These are phyloP conservation scores for Nannobrachium achirus DNA, from an alignment of 2,113 vertebrate species.

Conservation along the genomic window DNA sequence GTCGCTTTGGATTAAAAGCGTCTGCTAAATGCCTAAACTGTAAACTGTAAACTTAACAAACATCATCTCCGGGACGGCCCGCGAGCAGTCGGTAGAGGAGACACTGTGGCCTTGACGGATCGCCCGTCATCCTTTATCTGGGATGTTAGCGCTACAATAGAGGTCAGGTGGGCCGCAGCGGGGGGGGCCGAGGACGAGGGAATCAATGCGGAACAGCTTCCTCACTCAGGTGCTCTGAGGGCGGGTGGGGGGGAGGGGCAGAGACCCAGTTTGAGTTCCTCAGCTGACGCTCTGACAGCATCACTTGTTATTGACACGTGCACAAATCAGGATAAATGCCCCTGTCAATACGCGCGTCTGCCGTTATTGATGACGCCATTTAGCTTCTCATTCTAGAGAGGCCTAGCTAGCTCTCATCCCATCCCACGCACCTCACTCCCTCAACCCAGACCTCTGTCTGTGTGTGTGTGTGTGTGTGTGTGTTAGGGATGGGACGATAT, in stretches of 20 bases:
- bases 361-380: slow-evolving; percentile 80
- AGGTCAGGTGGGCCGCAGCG: slow-evolving; percentile 38
- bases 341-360: slow-evolving; percentile 71
- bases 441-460: slow-evolving; percentile 31
- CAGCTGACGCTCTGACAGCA: slow-evolving; percentile 50
- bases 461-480: not conserved
- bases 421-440: slow-evolving; percentile 38
- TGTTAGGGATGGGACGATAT: too few relatives aligned
- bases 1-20: too few relatives aligned
- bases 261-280: slow-evolving; percentile 1
- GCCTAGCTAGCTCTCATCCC: slow-evolving; percentile 29
- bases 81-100: slow-evolving; percentile 43
- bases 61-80: slow-evolving; percentile 22
- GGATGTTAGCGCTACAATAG: slow-evolving; percentile 26
- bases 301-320: slow-evolving; percentile 78
- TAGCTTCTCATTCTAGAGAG: slow-evolving; percentile 63
- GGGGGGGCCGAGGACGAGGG: slow-evolving; percentile 32
- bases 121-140: slow-evolving; percentile 58
- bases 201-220: slow-evolving; percentile 62
- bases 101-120: slow-evolving; percentile 57
- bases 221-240: slow-evolving; percentile 43
- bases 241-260: too few relatives aligned
- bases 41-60: slow-evolving; percentile 34
- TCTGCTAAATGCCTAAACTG: too few relatives aligned
- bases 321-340: slow-evolving; percentile 82